Evolutionary conservation across 2,797 vertebrate species (phyloP).

Genomic region (Galaxias olidus): DNA sequence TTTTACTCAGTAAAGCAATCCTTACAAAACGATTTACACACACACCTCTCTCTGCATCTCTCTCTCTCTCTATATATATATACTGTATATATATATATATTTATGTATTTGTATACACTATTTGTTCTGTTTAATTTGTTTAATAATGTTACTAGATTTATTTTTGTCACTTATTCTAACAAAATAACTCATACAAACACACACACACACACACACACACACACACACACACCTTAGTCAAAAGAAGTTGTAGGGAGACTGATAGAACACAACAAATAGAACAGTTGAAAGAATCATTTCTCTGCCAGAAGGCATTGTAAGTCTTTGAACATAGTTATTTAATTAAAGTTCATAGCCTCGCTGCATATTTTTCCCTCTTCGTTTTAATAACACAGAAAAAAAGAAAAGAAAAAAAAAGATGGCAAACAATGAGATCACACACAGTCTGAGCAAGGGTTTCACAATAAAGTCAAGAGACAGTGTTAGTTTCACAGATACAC

Average conservation of each 20-base stretch:
- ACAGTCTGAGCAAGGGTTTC: conserved; percentile 30
- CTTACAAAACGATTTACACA: too few species aligned
- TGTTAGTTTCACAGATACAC: conserved; percentile 37
- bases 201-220: too few species aligned
- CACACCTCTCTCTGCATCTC: too few species aligned
- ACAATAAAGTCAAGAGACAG: conserved; percentile 61
- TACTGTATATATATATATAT: too few species aligned
- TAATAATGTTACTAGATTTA: too few species aligned
- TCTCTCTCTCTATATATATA: too few species aligned
- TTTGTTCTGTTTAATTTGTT: too few species aligned
- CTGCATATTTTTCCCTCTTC: conserved; percentile 20
- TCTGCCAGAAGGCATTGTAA: conserved; percentile 53
- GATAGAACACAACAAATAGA: conserved; percentile 54
- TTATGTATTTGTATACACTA: too few species aligned
- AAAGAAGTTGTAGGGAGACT: conserved; percentile 38
- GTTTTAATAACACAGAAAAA: conserved; percentile 33
- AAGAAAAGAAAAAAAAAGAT: not conserved
- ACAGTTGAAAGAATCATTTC: conserved; percentile 60
- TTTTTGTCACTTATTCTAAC: too few species aligned
- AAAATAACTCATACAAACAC: too few species aligned
- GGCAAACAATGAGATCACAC: conserved; percentile 46
- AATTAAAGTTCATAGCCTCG: conserved; percentile 51
- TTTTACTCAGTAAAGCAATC: too few species aligned
- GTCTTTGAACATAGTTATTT: conserved; percentile 59
- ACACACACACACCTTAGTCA: too few species aligned